These are phyloP conservation scores for Colius striatus DNA, from an alignment of 2,113 vertebrate species.

Conservation along the genomic window DNA sequence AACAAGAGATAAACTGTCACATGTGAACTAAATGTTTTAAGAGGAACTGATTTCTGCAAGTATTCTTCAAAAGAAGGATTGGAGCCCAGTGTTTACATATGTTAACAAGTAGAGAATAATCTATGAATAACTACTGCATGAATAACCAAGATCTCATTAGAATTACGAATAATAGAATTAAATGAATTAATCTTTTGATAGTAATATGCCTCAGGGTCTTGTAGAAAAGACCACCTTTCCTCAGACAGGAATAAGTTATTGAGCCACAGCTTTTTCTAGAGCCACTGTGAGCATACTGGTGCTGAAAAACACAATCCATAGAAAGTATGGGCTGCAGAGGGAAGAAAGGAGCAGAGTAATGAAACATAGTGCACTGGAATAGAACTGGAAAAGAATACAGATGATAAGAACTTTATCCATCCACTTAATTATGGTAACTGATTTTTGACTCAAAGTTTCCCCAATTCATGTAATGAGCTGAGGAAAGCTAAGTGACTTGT, in stretches of 20 bases:
- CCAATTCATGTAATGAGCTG: neutral
- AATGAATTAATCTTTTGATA: conserved; percentile 16
- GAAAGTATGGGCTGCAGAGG: neutral
- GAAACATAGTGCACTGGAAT: neutral
- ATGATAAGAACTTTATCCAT: neutral
- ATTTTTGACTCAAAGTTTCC: neutral
- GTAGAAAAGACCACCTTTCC: neutral
- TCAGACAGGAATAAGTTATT: neutral
- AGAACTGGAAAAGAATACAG: neutral
- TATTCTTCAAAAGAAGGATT: conserved; percentile 38
- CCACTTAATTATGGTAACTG: neutral
- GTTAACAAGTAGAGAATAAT: conserved; percentile 25
- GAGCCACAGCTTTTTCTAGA: neutral
- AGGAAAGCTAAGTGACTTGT: neutral
- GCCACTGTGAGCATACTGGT: neutral
- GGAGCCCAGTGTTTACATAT: neutral
- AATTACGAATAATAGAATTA: conserved; percentile 34
- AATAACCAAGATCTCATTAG: conserved; percentile 46
- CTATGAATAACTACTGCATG: conserved; percentile 28
- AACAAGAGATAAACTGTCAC: neutral
- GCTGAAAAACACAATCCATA: neutral
- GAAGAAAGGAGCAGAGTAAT: neutral
- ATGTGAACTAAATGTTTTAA: neutral
- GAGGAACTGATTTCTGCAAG: neutral
- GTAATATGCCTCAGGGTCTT: neutral